phyloP scores from a whole-genome alignment of 1,140 invertebrate species.

The Trichoplusia ni region DNA sequence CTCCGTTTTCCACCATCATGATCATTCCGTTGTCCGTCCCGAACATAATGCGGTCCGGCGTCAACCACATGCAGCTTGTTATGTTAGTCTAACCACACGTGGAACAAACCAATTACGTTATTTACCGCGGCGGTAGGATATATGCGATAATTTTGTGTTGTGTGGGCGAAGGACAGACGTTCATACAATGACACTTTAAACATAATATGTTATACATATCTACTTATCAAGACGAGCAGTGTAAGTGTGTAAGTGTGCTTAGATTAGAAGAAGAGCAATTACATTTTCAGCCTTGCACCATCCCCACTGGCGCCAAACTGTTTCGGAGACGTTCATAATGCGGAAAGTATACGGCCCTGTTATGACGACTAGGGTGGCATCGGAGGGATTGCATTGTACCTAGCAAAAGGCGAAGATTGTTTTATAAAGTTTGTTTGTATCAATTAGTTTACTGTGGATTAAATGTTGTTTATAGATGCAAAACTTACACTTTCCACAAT shows the following conservation, averaged over 20 bases:
- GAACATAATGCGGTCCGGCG: conserved; percentile 88
- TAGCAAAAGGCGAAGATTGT: conserved; percentile 22
- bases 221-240: no score
- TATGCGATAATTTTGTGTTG: not conserved
- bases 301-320: conserved; percentile 90
- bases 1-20: conserved; percentile 90
- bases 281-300: conserved; percentile 91
- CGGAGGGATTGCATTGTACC: conserved; percentile 86
- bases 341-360: conserved; percentile 88
- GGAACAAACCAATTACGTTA: conserved; percentile 23
- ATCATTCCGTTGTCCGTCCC: conserved; percentile 88
- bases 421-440: no score
- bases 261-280: conserved; percentile 32
- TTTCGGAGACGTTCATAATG: conserved; percentile 90
- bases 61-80: conserved; percentile 87
- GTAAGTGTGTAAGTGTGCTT: not conserved
- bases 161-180: not conserved
- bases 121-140: not conserved
- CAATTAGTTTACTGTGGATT: no score
- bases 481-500: conserved; percentile 70
- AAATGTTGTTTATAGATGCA: not conserved
- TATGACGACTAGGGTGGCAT: conserved; percentile 88
- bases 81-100: conserved; percentile 72
- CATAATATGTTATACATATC: not conserved
- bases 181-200: not conserved